Conservation (phyloP, 2,888 invertebrate species). For the Hipparchia semele region DNA sequence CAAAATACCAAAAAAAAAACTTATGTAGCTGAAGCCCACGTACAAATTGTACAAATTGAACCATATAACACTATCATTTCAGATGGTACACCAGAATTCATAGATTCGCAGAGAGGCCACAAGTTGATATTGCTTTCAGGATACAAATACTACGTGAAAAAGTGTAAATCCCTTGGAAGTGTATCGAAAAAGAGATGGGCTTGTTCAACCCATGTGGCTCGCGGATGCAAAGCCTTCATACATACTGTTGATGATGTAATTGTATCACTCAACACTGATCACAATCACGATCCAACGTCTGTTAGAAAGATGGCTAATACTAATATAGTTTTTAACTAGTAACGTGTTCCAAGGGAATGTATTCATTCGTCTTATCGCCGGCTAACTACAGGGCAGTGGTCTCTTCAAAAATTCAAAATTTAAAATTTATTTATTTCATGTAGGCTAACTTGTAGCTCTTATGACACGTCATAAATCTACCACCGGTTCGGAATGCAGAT, state of each 20-base stretch:
- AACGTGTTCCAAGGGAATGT: no score
- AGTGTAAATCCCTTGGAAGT: neutral
- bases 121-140: constrained; percentile 33
- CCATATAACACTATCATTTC: neutral
- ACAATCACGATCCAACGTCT: constrained; percentile 30
- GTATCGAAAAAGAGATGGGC: constrained; percentile 27
- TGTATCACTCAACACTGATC: constrained; percentile 29
- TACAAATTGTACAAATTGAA: no score
- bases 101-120: constrained; percentile 35
- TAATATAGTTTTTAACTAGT: neutral
- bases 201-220: constrained; percentile 29
- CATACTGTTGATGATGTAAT: constrained; percentile 44
- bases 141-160: constrained; percentile 37
- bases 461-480: no score
- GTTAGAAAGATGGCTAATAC: constrained; percentile 4
- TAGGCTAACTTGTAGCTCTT: no score
- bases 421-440: no score
- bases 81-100: constrained; percentile 25
- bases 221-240: constrained; percentile 40
- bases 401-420: no score
- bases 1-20: no score
- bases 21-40: no score
- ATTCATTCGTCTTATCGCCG: no score
- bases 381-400: no score
- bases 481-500: no score